Percentiles rank a stretch among this genome's conserved stretches.
Conservation (phyloP, 2,113 vertebrate genomes). For the Rhinogobius similis region DNA sequence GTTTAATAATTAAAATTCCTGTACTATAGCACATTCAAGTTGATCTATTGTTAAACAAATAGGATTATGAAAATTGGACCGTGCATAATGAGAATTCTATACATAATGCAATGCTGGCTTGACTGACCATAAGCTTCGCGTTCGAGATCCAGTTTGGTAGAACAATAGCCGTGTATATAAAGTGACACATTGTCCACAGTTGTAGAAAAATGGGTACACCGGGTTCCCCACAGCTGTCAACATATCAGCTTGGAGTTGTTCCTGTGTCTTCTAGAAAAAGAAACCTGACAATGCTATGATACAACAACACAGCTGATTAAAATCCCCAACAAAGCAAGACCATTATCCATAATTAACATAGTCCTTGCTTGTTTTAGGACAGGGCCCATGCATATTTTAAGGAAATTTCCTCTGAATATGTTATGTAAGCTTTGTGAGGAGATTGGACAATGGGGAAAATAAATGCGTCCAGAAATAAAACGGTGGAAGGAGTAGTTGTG, state of each 20-base stretch:
- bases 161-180: neutral
- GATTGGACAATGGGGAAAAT: constrained; percentile 63
- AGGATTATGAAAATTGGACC: neutral
- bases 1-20: neutral
- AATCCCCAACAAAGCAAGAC: constrained; percentile 55
- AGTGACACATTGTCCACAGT: constrained; percentile 2
- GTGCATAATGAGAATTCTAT: neutral
- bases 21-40: neutral
- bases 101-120: neutral
- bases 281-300: constrained; percentile 46
- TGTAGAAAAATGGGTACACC: neutral
- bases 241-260: constrained; percentile 11
- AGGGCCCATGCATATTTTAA: constrained; percentile 72
- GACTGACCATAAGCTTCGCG: neutral
- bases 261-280: constrained; percentile 15
- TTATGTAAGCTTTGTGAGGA: constrained; percentile 66
- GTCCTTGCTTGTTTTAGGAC: constrained; percentile 65
- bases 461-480: constrained; percentile 53
- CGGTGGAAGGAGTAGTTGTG: neutral
- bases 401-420: constrained; percentile 71
- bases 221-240: constrained; percentile 31
- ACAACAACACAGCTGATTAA: constrained; percentile 51
- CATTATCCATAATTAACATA: constrained; percentile 72
- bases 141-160: neutral
- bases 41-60: neutral